Evolutionary conservation across 2,797 vertebrate genomes (phyloP), one percentile per base, ranked within the genome.

Genomic region (Onychomys arenicola): DNA sequence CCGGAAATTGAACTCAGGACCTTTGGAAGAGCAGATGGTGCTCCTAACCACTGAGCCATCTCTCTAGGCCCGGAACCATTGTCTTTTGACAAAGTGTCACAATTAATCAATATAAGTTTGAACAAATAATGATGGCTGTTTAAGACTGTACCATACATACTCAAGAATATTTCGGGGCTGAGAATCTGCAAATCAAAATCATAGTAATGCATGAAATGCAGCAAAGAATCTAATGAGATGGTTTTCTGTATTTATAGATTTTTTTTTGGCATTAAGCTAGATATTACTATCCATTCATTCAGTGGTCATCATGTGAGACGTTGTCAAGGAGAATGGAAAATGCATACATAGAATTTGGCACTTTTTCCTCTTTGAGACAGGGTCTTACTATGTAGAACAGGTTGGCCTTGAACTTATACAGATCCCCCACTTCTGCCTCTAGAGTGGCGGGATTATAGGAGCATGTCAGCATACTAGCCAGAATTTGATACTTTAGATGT

Each of bases 51-150:
- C n/a, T n/a, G n/a, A n/a, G n/a, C n/a, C n/a, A n/a, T n/a, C n/a
- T n/a, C n/a, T n/a, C n/a, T n/a, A n/a, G n/a, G n/a, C n/a, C 67
- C 61, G 84, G 93, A 93, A 84, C 69, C 27, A 69, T 73, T 52
- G 29, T 52, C 29, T 93, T 94, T 29, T 7, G 55, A 52, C 43
- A 1, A 81, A 29, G 49, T 80, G 27, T 93, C 25, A 73, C 37
- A 40, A 67, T 17, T 78, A 80, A 82, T 40, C 21, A 46, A 61
- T 17, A 93, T 46, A 82, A 90, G 21, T 73, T 75, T 87, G 49
- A 27, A 90, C 80, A 96, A 92, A 34, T 55, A 65, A 65, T 49
- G 2, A 83, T 67, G 59, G 49, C 77, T 77, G 61, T 27, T 75
- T 71, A 90, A 57, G 34, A 65, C 63, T 65, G 63, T 65, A 65